Evolutionary conservation across 2,113 vertebrate genomes (phyloP).

Genomic region (Saguinus midas): DNA sequence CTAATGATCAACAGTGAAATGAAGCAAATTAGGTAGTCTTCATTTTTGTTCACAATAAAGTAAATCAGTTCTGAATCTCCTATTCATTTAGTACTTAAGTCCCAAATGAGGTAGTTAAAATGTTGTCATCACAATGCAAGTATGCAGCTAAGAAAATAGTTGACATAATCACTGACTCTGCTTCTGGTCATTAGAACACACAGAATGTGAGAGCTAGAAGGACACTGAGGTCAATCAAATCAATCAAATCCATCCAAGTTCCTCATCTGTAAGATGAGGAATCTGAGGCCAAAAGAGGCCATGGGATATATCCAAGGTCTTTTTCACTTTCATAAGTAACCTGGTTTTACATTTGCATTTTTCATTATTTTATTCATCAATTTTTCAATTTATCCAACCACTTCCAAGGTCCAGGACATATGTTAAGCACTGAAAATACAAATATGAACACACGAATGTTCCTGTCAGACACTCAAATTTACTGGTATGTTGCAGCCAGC

Average conservation of each 20-base stretch:
- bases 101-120: conserved; percentile 19
- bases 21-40: background rate
- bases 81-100: background rate
- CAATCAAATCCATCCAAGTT: background rate
- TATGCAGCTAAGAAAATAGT: conserved; percentile 38
- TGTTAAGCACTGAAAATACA: background rate
- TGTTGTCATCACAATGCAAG: conserved; percentile 13
- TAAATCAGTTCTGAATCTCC: conserved; percentile 17
- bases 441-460: background rate
- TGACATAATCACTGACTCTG: background rate
- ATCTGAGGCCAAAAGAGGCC: background rate
- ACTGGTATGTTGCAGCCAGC: background rate
- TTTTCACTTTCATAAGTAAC: background rate
- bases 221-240: background rate
- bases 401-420: background rate
- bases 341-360: background rate
- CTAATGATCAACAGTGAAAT: background rate
- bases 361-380: background rate
- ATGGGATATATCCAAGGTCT: background rate
- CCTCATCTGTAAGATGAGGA: background rate
- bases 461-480: background rate
- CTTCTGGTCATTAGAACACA: conserved; percentile 20
- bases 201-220: background rate
- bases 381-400: background rate
- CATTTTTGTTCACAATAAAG: conserved; percentile 18